A percentile compares a stretch with the other conserved stretches of the same genome.
phyloP scores from a whole-genome alignment of 1,140 invertebrate genomes.

The Diploscapter pachys region DNA sequence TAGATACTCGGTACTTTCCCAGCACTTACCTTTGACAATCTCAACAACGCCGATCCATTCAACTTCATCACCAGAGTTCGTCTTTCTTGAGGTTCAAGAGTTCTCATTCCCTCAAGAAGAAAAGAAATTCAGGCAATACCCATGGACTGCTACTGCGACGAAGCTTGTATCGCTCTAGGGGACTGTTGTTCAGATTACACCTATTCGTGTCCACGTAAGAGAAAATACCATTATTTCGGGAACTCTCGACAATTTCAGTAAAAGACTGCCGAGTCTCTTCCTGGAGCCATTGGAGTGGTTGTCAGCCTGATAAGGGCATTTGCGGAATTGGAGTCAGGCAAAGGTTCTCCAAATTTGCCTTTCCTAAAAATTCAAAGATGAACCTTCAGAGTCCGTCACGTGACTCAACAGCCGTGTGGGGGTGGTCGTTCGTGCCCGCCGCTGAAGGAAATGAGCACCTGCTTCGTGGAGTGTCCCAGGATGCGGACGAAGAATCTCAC shows the following conservation, averaged over 20 bases:
- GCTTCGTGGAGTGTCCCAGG: conserved; percentile 38
- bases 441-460: conserved; percentile 38
- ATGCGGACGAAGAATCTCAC: neutral
- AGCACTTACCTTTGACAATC: conserved; percentile 37
- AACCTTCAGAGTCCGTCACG: conserved; percentile 2
- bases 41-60: conserved; percentile 6
- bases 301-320: conserved; percentile 31
- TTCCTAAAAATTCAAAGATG: too few relatives aligned
- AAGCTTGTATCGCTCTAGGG: conserved; percentile 34
- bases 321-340: conserved; percentile 41
- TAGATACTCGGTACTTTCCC: conserved; percentile 38
- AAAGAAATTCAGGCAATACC: conserved; percentile 25
- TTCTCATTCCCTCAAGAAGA: conserved; percentile 8
- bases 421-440: conserved; percentile 38
- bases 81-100: conserved; percentile 22
- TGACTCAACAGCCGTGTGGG: conserved; percentile 29
- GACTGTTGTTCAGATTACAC: conserved; percentile 44
- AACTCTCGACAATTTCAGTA: conserved; percentile 25
- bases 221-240: too few relatives aligned
- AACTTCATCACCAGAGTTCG: neutral
- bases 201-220: conserved; percentile 41
- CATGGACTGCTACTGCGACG: conserved; percentile 39
- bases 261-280: conserved; percentile 39
- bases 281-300: conserved; percentile 42
- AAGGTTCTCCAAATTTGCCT: neutral